Conservation (phyloP, 1,140 invertebrate species). For the Stegodyphus dumicola region DNA sequence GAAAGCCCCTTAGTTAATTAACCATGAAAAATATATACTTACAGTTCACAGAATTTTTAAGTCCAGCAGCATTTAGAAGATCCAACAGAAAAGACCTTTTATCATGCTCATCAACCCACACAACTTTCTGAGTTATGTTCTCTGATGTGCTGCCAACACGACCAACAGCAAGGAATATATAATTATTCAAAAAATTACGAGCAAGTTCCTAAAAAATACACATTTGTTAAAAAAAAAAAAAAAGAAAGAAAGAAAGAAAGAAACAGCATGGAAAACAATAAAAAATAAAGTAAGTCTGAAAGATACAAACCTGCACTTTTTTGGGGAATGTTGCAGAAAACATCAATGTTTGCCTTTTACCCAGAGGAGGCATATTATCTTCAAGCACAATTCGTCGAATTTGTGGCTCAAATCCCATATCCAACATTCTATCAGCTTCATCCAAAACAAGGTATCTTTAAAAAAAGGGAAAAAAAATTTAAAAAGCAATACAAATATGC, state of each 20-base stretch:
- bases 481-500: background rate
- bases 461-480: no score
- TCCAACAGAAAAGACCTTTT: conserved; percentile 96
- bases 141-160: conserved; percentile 99
- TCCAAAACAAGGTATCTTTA: conserved; percentile 70
- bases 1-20: no score
- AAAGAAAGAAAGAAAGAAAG: background rate
- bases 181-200: conserved; percentile 96
- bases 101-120: conserved; percentile 98
- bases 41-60: conserved; percentile 61
- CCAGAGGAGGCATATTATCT: conserved; percentile 77
- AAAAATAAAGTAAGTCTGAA: background rate
- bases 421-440: conserved; percentile 74
- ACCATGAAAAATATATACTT: background rate
- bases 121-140: conserved; percentile 98
- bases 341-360: conserved; percentile 65
- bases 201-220: conserved; percentile 77
- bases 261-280: background rate
- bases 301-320: conserved; percentile 70
- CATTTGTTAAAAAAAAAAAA: background rate
- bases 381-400: conserved; percentile 79
- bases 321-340: conserved; percentile 65
- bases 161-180: conserved; percentile 98
- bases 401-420: conserved; percentile 74
- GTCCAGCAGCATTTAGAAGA: conserved; percentile 83